These are phyloP conservation scores for Hoplostethus mediterraneus DNA, from an alignment of 2,797 vertebrate species.

Conservation along the genomic window DNA sequence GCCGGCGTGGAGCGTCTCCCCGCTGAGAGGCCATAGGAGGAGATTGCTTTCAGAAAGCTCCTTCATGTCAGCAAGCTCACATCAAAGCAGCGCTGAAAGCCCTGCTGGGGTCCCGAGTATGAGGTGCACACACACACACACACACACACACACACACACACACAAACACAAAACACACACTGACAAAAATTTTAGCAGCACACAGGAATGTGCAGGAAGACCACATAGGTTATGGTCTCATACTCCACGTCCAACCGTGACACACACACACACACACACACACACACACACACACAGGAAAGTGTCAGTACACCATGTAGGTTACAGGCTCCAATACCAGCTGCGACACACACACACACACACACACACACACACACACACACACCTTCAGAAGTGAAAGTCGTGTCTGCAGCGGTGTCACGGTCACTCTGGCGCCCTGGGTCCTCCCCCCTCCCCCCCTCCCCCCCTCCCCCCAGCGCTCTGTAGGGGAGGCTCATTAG, in stretches of 20 bases:
- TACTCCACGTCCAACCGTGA: too few relatives aligned
- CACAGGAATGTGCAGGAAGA: too few relatives aligned
- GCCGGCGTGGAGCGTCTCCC: neutral
- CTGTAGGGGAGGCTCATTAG: slow-evolving; percentile 49
- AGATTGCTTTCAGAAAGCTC: slow-evolving; percentile 45
- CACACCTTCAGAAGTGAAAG: neutral
- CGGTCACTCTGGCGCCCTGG: slow-evolving; percentile 4
- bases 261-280: neutral
- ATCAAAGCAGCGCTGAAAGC: slow-evolving; percentile 65
- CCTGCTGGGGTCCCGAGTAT: slow-evolving; percentile 47
- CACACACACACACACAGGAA: neutral
- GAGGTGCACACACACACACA: slow-evolving; percentile 6
- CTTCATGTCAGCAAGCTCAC: slow-evolving; percentile 55
- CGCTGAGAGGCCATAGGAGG: slow-evolving; percentile 27
- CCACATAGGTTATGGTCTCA: too few relatives aligned
- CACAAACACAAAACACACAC: too few relatives aligned
- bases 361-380: neutral
- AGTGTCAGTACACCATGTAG: slow-evolving; percentile 37
- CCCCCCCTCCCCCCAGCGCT: neutral
- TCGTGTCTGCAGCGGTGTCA: slow-evolving; percentile 34
- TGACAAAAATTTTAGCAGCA: too few relatives aligned
- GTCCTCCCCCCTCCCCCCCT: neutral
- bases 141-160: slow-evolving; percentile 13
- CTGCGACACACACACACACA: too few relatives aligned
- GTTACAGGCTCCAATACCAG: slow-evolving; percentile 10